phyloP scores from a whole-genome alignment of 2,888 invertebrate species.

The Iphiclides podalirius region DNA sequence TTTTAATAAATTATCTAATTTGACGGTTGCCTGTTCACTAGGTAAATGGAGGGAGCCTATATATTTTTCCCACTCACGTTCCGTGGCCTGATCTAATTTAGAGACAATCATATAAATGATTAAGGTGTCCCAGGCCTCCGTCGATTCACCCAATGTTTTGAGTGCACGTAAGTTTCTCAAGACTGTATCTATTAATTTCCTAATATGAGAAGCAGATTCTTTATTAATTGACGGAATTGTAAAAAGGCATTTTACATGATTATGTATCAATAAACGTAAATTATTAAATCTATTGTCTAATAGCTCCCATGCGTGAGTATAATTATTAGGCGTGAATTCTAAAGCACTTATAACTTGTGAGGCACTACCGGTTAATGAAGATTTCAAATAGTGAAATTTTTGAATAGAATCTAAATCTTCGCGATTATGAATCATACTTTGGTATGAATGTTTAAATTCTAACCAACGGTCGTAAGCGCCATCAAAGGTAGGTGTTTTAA shows the following conservation, averaged over 20 bases:
- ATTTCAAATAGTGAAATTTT: conserved; percentile 18
- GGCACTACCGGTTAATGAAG: conserved; percentile 14
- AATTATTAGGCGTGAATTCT: conserved; percentile 27
- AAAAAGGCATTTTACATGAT: conserved; percentile 28
- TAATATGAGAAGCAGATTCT: conserved; percentile 24
- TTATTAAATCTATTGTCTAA: conserved; percentile 26
- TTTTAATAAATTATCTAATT: conserved; percentile 6
- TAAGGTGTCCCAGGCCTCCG: conserved; percentile 25
- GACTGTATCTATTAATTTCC: conserved; percentile 25
- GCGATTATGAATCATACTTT: conserved; percentile 25
- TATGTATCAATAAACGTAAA: conserved; percentile 24
- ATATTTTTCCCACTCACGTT: conserved; percentile 25
- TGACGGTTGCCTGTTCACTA: conserved; percentile 3
- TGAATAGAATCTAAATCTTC: conserved; percentile 23
- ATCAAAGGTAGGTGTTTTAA: conserved; percentile 11
- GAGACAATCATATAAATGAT: conserved; percentile 25
- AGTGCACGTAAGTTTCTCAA: conserved; percentile 21
- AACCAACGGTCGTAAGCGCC: conserved; percentile 23
- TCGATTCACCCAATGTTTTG: conserved; percentile 20
- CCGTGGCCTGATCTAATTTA: conserved; percentile 22
- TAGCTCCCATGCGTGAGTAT: conserved; percentile 26
- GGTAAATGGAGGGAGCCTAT: conserved; percentile 2
- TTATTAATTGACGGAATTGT: conserved; percentile 15
- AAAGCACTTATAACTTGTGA: conserved; percentile 22
- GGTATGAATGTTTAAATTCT: conserved; percentile 24